Conservation (phyloP, 2,113 vertebrate genomes). For the Zosterops lateralis region DNA sequence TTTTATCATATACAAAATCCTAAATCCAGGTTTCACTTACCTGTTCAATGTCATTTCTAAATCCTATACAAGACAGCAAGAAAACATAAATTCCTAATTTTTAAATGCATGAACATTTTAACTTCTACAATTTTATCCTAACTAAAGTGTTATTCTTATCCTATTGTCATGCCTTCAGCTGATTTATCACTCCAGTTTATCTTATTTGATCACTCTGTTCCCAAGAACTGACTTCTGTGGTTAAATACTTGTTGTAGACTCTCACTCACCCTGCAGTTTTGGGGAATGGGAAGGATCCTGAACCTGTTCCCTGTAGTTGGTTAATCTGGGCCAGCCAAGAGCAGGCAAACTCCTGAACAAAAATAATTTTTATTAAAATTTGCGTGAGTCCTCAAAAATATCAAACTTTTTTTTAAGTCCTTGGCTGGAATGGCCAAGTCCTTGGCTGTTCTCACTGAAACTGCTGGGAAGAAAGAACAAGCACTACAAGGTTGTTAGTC, state of each 20-base stretch:
- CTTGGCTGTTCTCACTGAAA: not conserved
- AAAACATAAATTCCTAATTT: not conserved
- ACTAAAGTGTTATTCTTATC: not conserved
- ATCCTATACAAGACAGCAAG: not conserved
- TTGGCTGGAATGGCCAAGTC: not conserved
- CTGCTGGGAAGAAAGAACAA: not conserved
- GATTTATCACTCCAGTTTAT: not conserved
- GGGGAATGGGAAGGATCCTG: not conserved
- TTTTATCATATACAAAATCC: not conserved
- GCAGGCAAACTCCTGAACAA: not conserved
- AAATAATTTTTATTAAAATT: not conserved
- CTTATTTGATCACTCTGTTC: not conserved
- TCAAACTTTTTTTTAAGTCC: not conserved
- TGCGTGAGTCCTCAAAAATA: not conserved
- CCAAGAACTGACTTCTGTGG: not conserved
- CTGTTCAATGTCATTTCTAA: not conserved
- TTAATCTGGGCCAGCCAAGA: not conserved
- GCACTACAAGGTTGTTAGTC: not conserved
- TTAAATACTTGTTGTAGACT: not conserved
- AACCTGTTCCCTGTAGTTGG: not conserved
- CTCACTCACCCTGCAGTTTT: rapidly evolving
- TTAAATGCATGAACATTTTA: not conserved
- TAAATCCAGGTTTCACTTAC: not conserved
- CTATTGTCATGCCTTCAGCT: not conserved
- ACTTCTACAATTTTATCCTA: not conserved